Conservation (phyloP, 2,888 invertebrate species). For the Molanna angustata region DNA sequence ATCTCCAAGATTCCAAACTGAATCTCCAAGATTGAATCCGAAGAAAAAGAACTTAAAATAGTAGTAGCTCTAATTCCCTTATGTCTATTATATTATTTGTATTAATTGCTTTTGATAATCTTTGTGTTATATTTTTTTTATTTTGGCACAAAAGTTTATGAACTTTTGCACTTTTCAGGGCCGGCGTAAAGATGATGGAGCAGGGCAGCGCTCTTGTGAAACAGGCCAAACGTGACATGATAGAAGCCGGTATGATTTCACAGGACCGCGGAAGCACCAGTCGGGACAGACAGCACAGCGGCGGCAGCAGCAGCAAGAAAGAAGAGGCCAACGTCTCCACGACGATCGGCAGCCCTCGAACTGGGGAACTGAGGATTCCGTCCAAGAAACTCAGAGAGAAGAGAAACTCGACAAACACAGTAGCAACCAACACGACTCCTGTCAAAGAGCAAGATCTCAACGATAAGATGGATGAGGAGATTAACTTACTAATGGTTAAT, state of each 20-base stretch:
- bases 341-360: not conserved
- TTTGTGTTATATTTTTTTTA: no score
- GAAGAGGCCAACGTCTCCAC: constrained; percentile 38
- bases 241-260: constrained; percentile 55
- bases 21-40: no score
- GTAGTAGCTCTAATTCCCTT: no score
- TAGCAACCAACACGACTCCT: constrained; percentile 19
- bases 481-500: constrained; percentile 20
- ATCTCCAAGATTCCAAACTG: no score
- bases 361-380: constrained; percentile 45
- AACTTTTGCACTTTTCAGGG: no score
- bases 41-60: no score
- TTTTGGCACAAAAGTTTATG: no score
- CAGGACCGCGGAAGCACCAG: constrained; percentile 34
- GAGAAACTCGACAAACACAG: constrained; percentile 27
- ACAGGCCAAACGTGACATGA: constrained; percentile 72
- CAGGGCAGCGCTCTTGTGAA: constrained; percentile 80
- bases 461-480: constrained; percentile 21
- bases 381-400: constrained; percentile 39
- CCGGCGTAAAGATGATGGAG: constrained; percentile 86
- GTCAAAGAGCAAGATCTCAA: constrained; percentile 17
- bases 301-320: constrained; percentile 35
- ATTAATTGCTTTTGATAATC: no score
- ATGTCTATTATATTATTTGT: no score
- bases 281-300: no score